Evolutionary conservation across 2,797 vertebrate species (phyloP), one percentile per base, ranked within the genome.

Genomic region (Trachurus trachurus): DNA sequence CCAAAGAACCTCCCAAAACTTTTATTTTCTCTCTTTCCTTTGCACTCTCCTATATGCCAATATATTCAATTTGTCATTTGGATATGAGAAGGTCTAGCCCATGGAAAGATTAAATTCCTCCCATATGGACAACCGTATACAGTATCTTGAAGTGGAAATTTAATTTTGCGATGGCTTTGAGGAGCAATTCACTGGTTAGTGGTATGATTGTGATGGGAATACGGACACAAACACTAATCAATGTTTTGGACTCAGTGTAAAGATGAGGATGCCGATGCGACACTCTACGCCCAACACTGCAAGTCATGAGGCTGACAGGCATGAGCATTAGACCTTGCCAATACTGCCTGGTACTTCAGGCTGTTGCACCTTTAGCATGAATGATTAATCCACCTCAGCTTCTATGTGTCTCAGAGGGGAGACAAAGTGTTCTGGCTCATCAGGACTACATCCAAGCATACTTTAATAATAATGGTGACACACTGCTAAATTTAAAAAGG

Each of bases 331-430:
- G 62, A 73, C 71, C 29, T 47, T 42, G 67, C 37, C 59, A 69
- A 37, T 21, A 65, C 75, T 57, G 73, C 64, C 31, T 75, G 66
- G 26, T 26, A 74, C 75, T 74, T 65, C 40, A 26, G 77, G 47
- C 78, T 45, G 81, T 82, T 57, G 78, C 67, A 89, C 87, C 87
- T 92, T 90, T 83, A 77, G 67, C 80, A 90, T 92, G 54, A 91
- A 94, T 89, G 73, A 88, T 90, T 93, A 71, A 94, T 93, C 72
- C 37, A 31, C 72, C 66, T 77, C 69, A 81, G 89, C 80, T 91
- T 92, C 91, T 80, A 90, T 91, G 86, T 81, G 61, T 83, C 90
- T 84, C 81, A 26, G 64, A 87, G 76, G 69, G 64, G 44, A 81
- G 65, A 83, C 75, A 71, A 66, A 66, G 64, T 86, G 83, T 88